Base-by-base conservation (phyloP, 2,113 vertebrate species). In the Carassius carassius region DNA sequence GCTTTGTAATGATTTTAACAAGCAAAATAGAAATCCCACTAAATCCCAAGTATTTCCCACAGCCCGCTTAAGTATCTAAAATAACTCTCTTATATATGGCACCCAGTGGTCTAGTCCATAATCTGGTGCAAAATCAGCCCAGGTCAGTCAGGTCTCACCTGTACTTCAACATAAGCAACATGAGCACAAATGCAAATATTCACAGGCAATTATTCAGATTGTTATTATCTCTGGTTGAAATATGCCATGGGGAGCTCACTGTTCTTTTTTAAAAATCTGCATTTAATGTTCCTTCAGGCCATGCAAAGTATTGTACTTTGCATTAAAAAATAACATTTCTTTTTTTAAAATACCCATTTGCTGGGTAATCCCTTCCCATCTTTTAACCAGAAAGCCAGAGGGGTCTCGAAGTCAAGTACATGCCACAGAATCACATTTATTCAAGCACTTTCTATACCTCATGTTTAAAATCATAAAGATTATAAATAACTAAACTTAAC, bases 261-360 rank as follows among this genome's bases (percentile, higher is more conserved):
- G 41, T 47, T 74, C 67, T 62, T 35, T 75, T 62, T 58, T 12
- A 12, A 83, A 12, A 83, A 69, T 63, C 21, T 51, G 37, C 41
- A 76, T 83, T 84, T 23, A 67, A 63, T 23, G 21, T 79, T 44
- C 77, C 77, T 78, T 16, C 56, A 62, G 77, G 77, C 35, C 8
- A 84, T 69, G 62, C 25, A n/a, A 84, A 69, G n/a, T 8, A 74
- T n/a, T n/a, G 29, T 60, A 78, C 54, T 62, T 41, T 37, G 14
- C 21, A 70, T 63, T 51, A 23, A 78, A 44, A 65, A 35, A 78
- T 41, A 56, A 67, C 54, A 14, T 12, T 23, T 78, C 11, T 4
- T 60, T 35, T 78, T 72, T 41, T n/a, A 10, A 17, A 54, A 65
- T 41, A 37, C 58, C 49, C 32, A 35, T 82, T 82, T 82, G 51